phyloP scores from a whole-genome alignment of 2,797 vertebrate genomes.

The Peromyscus aztecus region DNA sequence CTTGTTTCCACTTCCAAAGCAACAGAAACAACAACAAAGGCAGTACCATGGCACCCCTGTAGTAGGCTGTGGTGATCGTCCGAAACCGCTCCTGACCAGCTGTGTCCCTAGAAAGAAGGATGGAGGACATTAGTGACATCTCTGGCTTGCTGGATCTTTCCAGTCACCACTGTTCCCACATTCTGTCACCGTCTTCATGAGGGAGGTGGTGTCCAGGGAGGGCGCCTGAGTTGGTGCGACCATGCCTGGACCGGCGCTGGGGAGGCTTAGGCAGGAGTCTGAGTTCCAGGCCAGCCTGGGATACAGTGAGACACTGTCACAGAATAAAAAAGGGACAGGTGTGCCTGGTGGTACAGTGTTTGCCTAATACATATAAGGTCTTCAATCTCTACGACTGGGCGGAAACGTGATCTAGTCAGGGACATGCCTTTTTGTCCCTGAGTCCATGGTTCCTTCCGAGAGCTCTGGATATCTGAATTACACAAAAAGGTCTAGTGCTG shows the following conservation, averaged over 20 bases:
- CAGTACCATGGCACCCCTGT: slow-evolving; percentile 97
- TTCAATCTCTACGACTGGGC: not conserved
- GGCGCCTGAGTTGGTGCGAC: not conserved
- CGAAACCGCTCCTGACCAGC: slow-evolving; percentile 98
- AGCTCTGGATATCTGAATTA: not conserved
- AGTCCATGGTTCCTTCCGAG: not conserved
- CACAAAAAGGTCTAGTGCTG: not conserved
- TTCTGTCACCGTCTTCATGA: not conserved
- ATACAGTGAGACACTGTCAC: not conserved
- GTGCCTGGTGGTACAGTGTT: not conserved
- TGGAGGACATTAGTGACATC: not conserved
- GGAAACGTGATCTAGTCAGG: not conserved
- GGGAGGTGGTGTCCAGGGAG: not conserved
- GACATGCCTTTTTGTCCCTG: not conserved
- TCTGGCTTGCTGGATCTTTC: not conserved
- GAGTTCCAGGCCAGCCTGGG: not conserved
- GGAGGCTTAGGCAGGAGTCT: not conserved
- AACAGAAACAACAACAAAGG: not conserved
- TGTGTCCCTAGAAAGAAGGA: slow-evolving; percentile 92
- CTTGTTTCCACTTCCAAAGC: not conserved
- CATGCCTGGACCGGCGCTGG: no score
- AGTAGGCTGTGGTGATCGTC: slow-evolving; percentile 99
- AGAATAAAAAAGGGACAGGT: not conserved
- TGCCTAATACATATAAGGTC: not conserved
- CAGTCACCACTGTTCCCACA: not conserved